A percentile compares a stretch with the other conserved stretches of the same genome.
phyloP scores from a whole-genome alignment of 2,888 invertebrate genomes.

The Tanaodytes sp. region DNA sequence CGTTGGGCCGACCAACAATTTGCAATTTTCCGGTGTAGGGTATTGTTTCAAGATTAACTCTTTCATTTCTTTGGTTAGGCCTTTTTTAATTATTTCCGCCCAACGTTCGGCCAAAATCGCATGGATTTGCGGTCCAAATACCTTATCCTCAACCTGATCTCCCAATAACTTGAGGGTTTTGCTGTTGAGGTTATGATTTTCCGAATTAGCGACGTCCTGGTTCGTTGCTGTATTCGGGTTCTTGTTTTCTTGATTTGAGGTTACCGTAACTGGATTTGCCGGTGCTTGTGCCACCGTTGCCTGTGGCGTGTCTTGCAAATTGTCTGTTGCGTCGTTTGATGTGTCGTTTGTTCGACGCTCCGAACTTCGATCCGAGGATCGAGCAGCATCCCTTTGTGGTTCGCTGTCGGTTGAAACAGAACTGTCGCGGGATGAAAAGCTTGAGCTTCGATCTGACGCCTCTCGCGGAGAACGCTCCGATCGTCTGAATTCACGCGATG shows the following conservation, averaged over 20 bases:
- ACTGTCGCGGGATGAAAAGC: too few species aligned
- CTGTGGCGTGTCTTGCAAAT: too few species aligned
- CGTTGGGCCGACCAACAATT: constrained; percentile 2
- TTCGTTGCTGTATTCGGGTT: too few species aligned
- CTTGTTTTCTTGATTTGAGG: too few species aligned
- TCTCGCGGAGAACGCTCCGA: constrained; percentile 9
- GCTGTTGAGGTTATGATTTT: too few species aligned
- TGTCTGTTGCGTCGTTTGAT: too few species aligned
- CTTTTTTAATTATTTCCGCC: neutral
- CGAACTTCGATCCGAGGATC: too few species aligned
- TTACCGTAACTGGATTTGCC: too few species aligned
- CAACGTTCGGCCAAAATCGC: neutral
- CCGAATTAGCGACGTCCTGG: too few species aligned
- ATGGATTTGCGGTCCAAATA: constrained; percentile 7
- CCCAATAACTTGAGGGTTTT: constrained; percentile 1
- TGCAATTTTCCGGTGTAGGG: constrained; percentile 18
- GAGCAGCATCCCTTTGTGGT: neutral
- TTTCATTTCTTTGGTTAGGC: constrained; percentile 2
- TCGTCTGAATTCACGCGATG: neutral
- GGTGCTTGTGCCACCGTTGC: too few species aligned
- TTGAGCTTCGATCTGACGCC: too few species aligned
- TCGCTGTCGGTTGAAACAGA: neutral
- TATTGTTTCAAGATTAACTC: constrained; percentile 3
- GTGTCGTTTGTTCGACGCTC: too few species aligned
- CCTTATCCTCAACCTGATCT: neutral